Conservation (phyloP, 2,113 vertebrate species). For the Charina bottae region DNA sequence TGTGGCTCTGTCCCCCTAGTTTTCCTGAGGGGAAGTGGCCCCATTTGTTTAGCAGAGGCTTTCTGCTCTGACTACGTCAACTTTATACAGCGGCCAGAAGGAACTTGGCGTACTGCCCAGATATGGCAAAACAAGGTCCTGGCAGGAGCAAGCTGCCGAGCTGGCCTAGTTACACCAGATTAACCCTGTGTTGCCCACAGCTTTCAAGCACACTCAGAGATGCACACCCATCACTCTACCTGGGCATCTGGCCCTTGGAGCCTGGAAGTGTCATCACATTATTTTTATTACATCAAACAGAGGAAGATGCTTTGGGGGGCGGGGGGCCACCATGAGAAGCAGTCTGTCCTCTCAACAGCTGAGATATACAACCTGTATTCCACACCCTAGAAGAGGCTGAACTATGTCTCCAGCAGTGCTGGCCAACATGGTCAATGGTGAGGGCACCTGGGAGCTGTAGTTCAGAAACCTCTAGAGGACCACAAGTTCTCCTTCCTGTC, state of each 20-base stretch:
- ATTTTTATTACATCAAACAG: background rate
- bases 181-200: slow-evolving; percentile 32
- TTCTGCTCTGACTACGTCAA: slow-evolving; percentile 47
- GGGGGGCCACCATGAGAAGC: too few species aligned
- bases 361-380: background rate
- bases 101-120: slow-evolving; percentile 39
- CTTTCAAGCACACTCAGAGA: background rate
- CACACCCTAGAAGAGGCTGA: background rate
- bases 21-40: slow-evolving; percentile 34
- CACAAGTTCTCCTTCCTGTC: background rate
- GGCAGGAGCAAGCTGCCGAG: slow-evolving; percentile 9
- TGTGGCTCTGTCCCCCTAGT: background rate
- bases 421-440: background rate
- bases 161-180: slow-evolving; percentile 36
- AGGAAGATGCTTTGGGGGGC: background rate
- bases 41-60: slow-evolving; percentile 31
- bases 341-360: background rate
- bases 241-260: background rate
- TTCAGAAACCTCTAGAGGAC: background rate
- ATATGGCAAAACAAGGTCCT: slow-evolving; percentile 30
- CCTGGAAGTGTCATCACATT: background rate
- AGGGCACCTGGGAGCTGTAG: background rate
- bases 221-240: background rate
- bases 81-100: slow-evolving; percentile 45
- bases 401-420: background rate